Evolutionary conservation across 2,888 invertebrate species (phyloP).

Genomic region (Dasysyrphus tricinctus): DNA sequence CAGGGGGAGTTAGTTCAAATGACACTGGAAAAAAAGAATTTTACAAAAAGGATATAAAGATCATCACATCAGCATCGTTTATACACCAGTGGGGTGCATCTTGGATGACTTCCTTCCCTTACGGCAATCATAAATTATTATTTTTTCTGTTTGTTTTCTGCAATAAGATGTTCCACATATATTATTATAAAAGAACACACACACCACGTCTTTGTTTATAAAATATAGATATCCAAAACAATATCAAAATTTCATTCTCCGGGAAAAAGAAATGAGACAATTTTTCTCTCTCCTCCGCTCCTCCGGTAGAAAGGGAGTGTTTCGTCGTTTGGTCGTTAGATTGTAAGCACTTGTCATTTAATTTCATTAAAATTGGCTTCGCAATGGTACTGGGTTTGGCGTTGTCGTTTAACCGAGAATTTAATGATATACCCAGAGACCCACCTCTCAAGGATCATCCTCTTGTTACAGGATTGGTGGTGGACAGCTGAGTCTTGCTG

Average conservation of each 20-base stretch:
- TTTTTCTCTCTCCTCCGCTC: background rate
- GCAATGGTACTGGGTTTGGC: slow-evolving; percentile 55
- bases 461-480: slow-evolving; percentile 10
- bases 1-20: slow-evolving; percentile 45
- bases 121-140: slow-evolving; percentile 66
- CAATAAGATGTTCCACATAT: slow-evolving; percentile 41
- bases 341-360: slow-evolving; percentile 74
- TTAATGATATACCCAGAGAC: slow-evolving; percentile 51
- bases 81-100: slow-evolving; percentile 62
- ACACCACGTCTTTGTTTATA: background rate
- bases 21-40: slow-evolving; percentile 52
- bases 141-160: slow-evolving; percentile 28
- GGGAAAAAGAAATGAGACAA: slow-evolving; percentile 43
- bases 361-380: slow-evolving; percentile 76
- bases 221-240: slow-evolving; percentile 26
- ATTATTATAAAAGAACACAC: slow-evolving; percentile 12
- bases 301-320: slow-evolving; percentile 24
- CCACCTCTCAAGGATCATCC: slow-evolving; percentile 34
- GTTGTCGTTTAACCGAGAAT: slow-evolving; percentile 59
- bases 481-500: slow-evolving; percentile 45
- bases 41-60: slow-evolving; percentile 56
- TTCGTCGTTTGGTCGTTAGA: slow-evolving; percentile 69
- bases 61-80: slow-evolving; percentile 53
- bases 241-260: slow-evolving; percentile 58
- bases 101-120: slow-evolving; percentile 42